Evolutionary conservation across 2,797 vertebrate species (phyloP), one percentile per base, ranked within the genome.

Genomic region (Aphelocoma californica): DNA sequence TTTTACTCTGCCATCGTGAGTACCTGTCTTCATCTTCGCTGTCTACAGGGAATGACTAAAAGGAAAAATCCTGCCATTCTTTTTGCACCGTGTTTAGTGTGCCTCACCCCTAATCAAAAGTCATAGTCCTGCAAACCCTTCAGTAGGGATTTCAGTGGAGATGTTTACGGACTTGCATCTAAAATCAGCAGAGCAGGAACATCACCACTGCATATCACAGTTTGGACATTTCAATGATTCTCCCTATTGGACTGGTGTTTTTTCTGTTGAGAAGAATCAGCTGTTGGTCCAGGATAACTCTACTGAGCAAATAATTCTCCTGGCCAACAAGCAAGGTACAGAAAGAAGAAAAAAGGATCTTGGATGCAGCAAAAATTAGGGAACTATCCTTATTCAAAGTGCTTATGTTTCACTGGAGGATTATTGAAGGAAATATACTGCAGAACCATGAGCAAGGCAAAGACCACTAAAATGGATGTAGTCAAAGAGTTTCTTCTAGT

Each of bases 271-370:
- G 42, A 61, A 48, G 38, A 57, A 25, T 34, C 12, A 34, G 0
- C 11, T 14, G 2, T 48, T 84, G 19, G 25, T 71, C 16, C 45
- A 61, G 12, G 19, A 10, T 28, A 17, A 45, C 9, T 56, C 14
- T 48, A 28, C 10, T 10, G 4, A 75, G 10, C 3, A 6, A 84
- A 56, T 67, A 71, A 81, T 57, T 50, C 8, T 34, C 7, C 10
- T 38, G 15, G 14, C 16, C 38, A 72, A 53, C 2, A 78, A 65
- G n/a, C 0, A 1, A 53, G 5, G 7, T 25, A 2, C 8, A n/a
- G 47, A 69, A 82, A 78, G 17, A 71, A 57, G 6, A 44, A 84
- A 20, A 5, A 25, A 53, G 6, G 7, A 9, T 66, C 13, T 61
- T 47, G 31, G 5, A 40, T 8, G 16, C 23, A 58, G 31, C 25